Evolutionary conservation across 2,797 vertebrate genomes (phyloP), one percentile per base, ranked within the genome.

Genomic region (Chlorospingus semifuscus): DNA sequence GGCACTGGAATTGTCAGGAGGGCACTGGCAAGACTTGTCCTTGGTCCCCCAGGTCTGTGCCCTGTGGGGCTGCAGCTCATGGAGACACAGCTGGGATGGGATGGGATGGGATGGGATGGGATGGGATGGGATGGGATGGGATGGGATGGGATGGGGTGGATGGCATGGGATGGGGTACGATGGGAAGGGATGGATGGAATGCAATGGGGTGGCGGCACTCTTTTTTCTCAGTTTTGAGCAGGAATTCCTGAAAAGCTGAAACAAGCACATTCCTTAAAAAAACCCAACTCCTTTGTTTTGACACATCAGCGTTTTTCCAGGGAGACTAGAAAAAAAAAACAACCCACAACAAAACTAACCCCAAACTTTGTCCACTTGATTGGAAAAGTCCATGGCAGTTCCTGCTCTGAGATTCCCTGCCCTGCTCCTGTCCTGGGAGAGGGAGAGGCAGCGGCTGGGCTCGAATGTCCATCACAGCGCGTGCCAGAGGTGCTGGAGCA

Each of bases 381-480:
- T 50, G 56, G 27, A 69, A 24, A 70, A 52, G 44, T 37, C 41
- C 18, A 1, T 6, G 14, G 41, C 47, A 47, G 17, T 1, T 77
- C 64, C 61, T 32, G n/a, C 42, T 47, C 68, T 26, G 47, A 56
- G 15, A 10, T 82, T 18, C 39, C 47, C 55, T 26, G 42, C 42
- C 53, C 63, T 46, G 18, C 18, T 74, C 17, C 5, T 68, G 12
- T 42, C n/a, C 39, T 0, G 0, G 53, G 41, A 61, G 32, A 91
- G 26, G 9, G 3, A 64, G 37, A 12, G 19, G 22, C 37, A 37
- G 37, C 37, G 10, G 41, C 60, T 41, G 37, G 16, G 2, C 55
- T 21, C 72, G 30, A 29, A 4, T 60, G 8, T 16, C 22, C 8
- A 6, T 49, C 44, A 5, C 0, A 42, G 66, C 0, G 0, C 27